phyloP scores from a whole-genome alignment of 2,113 vertebrate genomes.

The Athene noctua region DNA sequence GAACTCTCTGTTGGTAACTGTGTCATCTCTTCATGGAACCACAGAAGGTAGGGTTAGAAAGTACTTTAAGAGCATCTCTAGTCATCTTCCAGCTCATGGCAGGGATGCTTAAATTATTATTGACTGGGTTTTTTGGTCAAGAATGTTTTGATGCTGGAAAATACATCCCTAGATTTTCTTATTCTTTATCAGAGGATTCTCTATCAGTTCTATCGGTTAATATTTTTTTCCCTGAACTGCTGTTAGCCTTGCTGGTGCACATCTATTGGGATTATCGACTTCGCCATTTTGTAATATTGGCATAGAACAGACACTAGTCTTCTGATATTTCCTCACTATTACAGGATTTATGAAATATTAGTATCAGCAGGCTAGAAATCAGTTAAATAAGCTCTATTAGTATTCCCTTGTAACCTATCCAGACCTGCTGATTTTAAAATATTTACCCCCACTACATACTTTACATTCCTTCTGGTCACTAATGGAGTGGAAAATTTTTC shows the following conservation, averaged over 20 bases:
- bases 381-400: not conserved
- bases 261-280: not conserved
- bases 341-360: not conserved
- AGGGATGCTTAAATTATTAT: not conserved
- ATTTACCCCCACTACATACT: not conserved
- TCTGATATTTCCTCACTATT: not conserved
- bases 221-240: not conserved
- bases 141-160: not conserved
- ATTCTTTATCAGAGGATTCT: not conserved
- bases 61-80: not conserved
- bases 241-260: not conserved
- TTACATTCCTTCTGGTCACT: slow-evolving; percentile 13
- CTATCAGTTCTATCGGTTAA: not conserved
- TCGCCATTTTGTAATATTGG: not conserved
- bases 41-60: not conserved
- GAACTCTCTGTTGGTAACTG: not conserved
- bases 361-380: not conserved
- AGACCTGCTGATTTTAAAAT: slow-evolving; percentile 35
- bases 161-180: not conserved
- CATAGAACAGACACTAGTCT: not conserved
- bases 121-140: not conserved
- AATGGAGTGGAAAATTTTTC: slow-evolving; percentile 11
- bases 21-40: not conserved
- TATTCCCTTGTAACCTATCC: not conserved
- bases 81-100: not conserved